A percentile compares a stretch with the other conserved stretches of the same genome.
Evolutionary conservation across 92 coral and sea anemone genomes (phyloP).

Genomic region (Porites evermanni): DNA sequence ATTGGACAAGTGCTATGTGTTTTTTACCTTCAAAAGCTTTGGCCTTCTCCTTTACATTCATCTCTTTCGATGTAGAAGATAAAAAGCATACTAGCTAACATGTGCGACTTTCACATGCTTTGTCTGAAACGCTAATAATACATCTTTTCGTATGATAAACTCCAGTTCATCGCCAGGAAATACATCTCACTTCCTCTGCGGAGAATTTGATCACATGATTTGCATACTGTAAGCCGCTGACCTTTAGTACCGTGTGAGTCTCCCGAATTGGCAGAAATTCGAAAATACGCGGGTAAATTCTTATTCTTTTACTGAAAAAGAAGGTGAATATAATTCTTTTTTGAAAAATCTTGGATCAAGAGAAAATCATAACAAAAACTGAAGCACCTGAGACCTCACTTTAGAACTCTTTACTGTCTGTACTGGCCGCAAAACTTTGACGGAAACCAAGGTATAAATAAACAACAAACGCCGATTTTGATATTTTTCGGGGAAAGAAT

Average conservation of each 20-base stretch:
- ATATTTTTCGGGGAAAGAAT: no score
- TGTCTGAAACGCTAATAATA: background rate
- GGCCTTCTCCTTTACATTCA: slow-evolving; percentile 77
- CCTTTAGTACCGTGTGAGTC: background rate
- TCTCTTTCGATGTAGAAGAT: slow-evolving; percentile 15
- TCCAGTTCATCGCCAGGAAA: background rate
- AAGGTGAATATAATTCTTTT: no score
- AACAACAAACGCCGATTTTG: no score
- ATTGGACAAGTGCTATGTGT: background rate
- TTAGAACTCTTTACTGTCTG: no score
- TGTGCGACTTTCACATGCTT: slow-evolving; percentile 13
- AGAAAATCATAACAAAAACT: no score
- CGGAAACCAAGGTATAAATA: no score
- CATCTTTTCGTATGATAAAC: background rate
- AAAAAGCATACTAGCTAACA: background rate
- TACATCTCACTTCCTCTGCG: slow-evolving; percentile 35
- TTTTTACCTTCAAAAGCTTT: slow-evolving; percentile 79
- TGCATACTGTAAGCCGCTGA: slow-evolving; percentile 50
- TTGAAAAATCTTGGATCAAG: no score
- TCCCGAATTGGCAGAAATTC: background rate
- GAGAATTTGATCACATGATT: slow-evolving; percentile 50
- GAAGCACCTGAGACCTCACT: no score
- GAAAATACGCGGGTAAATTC: background rate
- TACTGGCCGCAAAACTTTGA: no score
- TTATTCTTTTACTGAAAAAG: no score